A percentile compares a stretch with the other conserved stretches of the same genome.
Evolutionary conservation across 2,888 invertebrate species (phyloP).

Genomic region (Charanyca ferruginea): DNA sequence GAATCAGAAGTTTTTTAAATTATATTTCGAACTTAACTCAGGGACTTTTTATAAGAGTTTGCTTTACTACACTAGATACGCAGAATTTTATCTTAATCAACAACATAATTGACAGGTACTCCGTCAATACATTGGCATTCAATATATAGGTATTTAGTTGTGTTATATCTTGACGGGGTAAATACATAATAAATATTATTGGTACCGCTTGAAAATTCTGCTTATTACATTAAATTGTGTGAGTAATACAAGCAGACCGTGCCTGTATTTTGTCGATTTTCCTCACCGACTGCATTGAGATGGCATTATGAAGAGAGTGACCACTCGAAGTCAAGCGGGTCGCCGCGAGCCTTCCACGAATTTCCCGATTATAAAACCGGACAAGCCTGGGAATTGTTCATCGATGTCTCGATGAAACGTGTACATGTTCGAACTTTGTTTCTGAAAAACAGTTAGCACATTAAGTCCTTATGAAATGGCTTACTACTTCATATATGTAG

Average conservation of each 20-base stretch:
- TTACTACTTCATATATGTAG: conserved; percentile 28
- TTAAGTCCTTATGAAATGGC: conserved; percentile 44
- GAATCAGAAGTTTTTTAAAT: conserved; percentile 38
- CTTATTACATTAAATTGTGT: conserved; percentile 33
- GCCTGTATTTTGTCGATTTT: conserved; percentile 60
- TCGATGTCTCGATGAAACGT: conserved; percentile 73
- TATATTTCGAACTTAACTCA: conserved; percentile 16
- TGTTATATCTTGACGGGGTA: conserved; percentile 2
- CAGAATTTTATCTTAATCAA: conserved; percentile 32
- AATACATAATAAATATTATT: conserved; percentile 15
- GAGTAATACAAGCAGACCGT: conserved; percentile 22
- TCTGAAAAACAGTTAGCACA: conserved; percentile 67
- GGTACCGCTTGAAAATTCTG: conserved; percentile 20
- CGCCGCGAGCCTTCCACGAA: conserved; percentile 81
- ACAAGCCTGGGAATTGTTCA: conserved; percentile 75
- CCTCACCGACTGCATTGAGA: conserved; percentile 61
- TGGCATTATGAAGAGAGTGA: conserved; percentile 51
- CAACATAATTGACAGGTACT: conserved; percentile 19
- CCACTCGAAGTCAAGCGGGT: conserved; percentile 55
- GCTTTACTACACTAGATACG: conserved; percentile 6
- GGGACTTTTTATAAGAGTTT: conserved; percentile 33
- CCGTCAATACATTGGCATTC: conserved; percentile 12
- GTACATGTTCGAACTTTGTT: conserved; percentile 72
- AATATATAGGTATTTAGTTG: conserved; percentile 17
- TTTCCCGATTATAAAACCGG: conserved; percentile 83